Evolutionary conservation across 2,113 vertebrate genomes (phyloP), one percentile per base, ranked within the genome.

Genomic region (Cephalopterus ornatus): DNA sequence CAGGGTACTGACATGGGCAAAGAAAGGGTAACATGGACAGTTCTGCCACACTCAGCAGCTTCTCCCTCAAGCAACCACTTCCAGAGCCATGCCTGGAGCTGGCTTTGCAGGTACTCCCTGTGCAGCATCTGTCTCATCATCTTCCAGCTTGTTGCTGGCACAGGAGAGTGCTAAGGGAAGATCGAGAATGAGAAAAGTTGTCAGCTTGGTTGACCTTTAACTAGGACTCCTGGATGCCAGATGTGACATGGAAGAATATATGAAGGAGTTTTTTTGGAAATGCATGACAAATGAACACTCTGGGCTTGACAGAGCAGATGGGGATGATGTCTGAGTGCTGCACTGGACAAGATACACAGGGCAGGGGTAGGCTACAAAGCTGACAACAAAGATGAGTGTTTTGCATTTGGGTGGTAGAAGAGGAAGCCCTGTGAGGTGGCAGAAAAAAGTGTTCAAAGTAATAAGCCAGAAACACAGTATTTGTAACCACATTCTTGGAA

Each of bases 401-500:
- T 73, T 85, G 67, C 56, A 55, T 66, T 94, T 81, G 65, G 37
- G 77, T 82, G 78, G 53, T 73, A 9, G 72, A 83, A 91, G 59
- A 84, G 22, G 33, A 89, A 87, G 61, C n/a, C 58, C 62, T 49
- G 19, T 24, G 62, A 82, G 23, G 8, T 32, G 16, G 41, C 78
- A 75, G n/a, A 47, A 91, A 91, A 85, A 92, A 52, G 58, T 6
- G 53, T 68, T 87, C 58, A 50, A 92, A 94, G 77, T 58, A 92
- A n/a, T 73, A 93, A 83, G 75, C 23, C 79, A 95, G 55, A 90
- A 88, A 77, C 53, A 62, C 15, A 66, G 6, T 62, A 61, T 85
- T 95, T 88, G 81, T 76, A 94, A 95, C 63, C 72, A 55, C 55
- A 52, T 66, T 86, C 58, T 75, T 87, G 70, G 77, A 91, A 79